Evolutionary conservation across 2,113 vertebrate genomes (phyloP).

Genomic region (Mesitornis unicolor): DNA sequence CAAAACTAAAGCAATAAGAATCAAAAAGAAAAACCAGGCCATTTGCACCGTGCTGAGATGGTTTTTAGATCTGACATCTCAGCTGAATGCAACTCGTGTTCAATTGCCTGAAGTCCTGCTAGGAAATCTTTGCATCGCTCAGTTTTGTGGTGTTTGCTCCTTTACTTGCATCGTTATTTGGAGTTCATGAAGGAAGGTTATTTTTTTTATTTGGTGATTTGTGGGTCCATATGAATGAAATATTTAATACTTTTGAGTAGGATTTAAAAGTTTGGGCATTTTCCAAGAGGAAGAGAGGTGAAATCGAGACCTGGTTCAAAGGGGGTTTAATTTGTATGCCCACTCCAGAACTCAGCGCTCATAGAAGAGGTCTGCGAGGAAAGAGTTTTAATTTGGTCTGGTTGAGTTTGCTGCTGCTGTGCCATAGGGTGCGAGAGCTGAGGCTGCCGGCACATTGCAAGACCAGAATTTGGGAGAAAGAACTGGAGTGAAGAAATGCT

Average conservation of each 20-base stretch:
- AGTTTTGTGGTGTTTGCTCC: not conserved
- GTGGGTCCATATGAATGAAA: not conserved
- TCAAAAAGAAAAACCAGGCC: constrained; percentile 49
- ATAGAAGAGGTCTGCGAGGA: not conserved
- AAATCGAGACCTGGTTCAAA: not conserved
- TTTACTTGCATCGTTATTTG: not conserved
- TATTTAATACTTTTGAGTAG: not conserved
- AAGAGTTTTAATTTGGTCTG: not conserved
- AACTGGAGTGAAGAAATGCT: not conserved
- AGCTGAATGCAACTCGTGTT: not conserved
- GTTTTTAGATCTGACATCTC: constrained; percentile 54
- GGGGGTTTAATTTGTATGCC: not conserved
- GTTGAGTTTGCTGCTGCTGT: not conserved
- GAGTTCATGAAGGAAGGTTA: not conserved
- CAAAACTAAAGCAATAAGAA: constrained; percentile 54
- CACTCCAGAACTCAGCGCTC: not conserved
- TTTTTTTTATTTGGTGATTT: not conserved
- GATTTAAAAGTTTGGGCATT: not conserved
- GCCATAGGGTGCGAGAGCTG: not conserved
- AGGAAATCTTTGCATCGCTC: not conserved
- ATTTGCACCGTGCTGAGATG: constrained; percentile 26
- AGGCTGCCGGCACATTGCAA: fast-evolving
- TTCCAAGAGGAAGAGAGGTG: not conserved
- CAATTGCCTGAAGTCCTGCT: constrained; percentile 19
- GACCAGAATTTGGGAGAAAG: not conserved